Conservation (phyloP, 2,797 vertebrate genomes). For the Cirrhinus molitorella region DNA sequence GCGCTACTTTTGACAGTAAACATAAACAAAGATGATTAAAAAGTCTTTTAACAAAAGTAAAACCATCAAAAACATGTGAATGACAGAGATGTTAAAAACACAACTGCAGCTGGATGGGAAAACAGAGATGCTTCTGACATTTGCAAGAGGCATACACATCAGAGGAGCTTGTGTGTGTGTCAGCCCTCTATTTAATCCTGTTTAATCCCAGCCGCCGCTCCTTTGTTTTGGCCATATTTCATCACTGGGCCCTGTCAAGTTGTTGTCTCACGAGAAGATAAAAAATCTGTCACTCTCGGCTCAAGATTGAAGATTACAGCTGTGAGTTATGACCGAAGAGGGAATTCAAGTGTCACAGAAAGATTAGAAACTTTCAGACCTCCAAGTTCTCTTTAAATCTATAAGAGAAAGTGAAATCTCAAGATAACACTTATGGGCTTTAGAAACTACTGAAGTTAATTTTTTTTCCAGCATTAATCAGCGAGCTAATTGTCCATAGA, state of each 20-base stretch:
- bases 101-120: not conserved
- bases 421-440: slow-evolving; percentile 19
- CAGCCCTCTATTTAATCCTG: slow-evolving; percentile 2
- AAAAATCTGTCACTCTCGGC: slow-evolving; percentile 5
- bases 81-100: slow-evolving; percentile 4
- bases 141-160: slow-evolving; percentile 2
- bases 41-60: not conserved
- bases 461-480: slow-evolving; percentile 12
- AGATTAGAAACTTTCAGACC: slow-evolving; percentile 1
- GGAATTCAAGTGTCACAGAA: slow-evolving; percentile 9
- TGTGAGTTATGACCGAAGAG: slow-evolving; percentile 5
- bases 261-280: slow-evolving; percentile 24
- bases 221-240: slow-evolving; percentile 28
- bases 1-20: not conserved
- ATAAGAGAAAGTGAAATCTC: not conserved
- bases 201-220: not conserved
- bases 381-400: not conserved
- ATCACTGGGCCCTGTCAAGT: slow-evolving; percentile 7
- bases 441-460: not conserved
- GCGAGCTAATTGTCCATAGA: slow-evolving; percentile 18
- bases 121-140: not conserved
- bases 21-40: not conserved
- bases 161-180: slow-evolving; percentile 6
- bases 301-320: slow-evolving; percentile 23
- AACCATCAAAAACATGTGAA: not conserved